Conservation (phyloP, 2,888 invertebrate genomes). For the Sympetrum striolatum region DNA sequence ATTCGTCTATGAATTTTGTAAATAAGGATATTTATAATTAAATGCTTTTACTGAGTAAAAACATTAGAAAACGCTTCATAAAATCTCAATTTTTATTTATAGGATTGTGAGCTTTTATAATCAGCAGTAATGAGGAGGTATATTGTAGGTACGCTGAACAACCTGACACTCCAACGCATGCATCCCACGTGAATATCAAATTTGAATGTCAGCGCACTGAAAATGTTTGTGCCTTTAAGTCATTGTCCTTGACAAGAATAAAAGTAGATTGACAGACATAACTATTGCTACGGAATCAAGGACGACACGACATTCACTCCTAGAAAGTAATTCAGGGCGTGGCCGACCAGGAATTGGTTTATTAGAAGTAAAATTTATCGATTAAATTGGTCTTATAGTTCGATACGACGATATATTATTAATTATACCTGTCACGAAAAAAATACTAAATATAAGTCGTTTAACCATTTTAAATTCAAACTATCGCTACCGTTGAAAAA, state of each 20-base stretch:
- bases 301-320: neutral
- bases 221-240: neutral
- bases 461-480: neutral
- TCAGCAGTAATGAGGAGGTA: too few relatives aligned
- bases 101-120: too few relatives aligned
- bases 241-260: slow-evolving; percentile 6
- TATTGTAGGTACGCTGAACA: too few relatives aligned
- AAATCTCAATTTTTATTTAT: too few relatives aligned
- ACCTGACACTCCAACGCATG: neutral
- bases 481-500: neutral
- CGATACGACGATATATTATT: neutral
- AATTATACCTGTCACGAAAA: neutral
- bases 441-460: neutral
- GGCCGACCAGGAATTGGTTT: neutral
- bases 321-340: slow-evolving; percentile 21
- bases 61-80: too few relatives aligned
- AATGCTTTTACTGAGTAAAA: too few relatives aligned
- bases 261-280: neutral
- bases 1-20: too few relatives aligned
- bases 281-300: neutral
- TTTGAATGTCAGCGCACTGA: neutral
- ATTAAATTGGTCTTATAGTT: neutral
- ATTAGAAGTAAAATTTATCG: neutral
- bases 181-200: neutral
- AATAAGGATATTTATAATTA: too few relatives aligned